These are phyloP conservation scores for Diadema setosum DNA, from an alignment of 35 echinoderm and acorn worm species.

Conservation along the genomic window DNA sequence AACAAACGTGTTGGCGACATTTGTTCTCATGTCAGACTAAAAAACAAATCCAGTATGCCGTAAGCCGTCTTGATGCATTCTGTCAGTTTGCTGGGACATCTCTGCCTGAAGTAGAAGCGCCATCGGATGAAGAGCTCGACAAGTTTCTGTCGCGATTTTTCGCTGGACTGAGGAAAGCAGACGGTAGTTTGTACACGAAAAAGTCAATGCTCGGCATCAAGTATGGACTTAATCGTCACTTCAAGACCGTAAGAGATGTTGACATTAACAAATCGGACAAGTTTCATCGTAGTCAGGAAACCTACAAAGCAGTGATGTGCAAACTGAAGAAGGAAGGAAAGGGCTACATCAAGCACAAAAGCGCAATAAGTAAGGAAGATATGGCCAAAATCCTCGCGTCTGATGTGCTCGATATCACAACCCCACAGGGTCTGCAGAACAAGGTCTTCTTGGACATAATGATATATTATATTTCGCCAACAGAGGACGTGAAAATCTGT, in stretches of 20 bases:
- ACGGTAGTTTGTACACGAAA: not conserved
- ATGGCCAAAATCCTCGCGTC: constrained; percentile 26
- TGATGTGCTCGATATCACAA: not conserved
- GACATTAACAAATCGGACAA: not conserved
- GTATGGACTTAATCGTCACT: too few species aligned
- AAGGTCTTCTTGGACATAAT: constrained; percentile 57
- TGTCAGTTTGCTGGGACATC: too few species aligned
- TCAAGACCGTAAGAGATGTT: constrained; percentile 8
- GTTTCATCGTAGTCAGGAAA: constrained; percentile 24
- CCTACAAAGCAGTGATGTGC: constrained; percentile 47
- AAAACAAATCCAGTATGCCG: too few species aligned
- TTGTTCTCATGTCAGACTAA: too few species aligned
- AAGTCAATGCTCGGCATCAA: not conserved
- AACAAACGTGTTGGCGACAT: too few species aligned
- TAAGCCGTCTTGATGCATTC: too few species aligned
- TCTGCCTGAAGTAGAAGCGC: too few species aligned
- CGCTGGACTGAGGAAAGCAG: not conserved
- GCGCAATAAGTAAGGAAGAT: constrained; percentile 25
- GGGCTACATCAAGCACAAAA: constrained; percentile 45
- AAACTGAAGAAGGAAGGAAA: constrained; percentile 34
- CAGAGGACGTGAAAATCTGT: constrained; percentile 27
- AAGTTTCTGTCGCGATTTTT: constrained; percentile 2
- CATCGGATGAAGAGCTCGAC: not conserved
- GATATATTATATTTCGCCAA: constrained; percentile 33
- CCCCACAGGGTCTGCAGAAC: constrained; percentile 19